Evolutionary conservation across 1,140 invertebrate genomes (phyloP).

Genomic region (Nixonia krombeini): DNA sequence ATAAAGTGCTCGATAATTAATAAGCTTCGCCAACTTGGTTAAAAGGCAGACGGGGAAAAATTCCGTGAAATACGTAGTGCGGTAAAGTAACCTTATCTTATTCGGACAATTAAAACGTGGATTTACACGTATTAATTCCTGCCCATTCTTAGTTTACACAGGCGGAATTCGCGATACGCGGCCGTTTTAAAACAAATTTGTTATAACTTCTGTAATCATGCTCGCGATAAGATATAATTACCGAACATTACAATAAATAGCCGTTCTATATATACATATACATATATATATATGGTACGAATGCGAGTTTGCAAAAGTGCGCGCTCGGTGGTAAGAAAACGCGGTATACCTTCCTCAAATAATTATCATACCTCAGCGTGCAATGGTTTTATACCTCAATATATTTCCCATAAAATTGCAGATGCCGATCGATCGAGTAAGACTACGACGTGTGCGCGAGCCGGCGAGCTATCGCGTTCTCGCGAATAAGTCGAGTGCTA

Average conservation of each 20-base stretch:
- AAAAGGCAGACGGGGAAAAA: too few relatives aligned
- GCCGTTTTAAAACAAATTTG: conserved; percentile 16
- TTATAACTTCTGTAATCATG: conserved; percentile 37
- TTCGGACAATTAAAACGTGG: too few relatives aligned
- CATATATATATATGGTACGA: too few relatives aligned
- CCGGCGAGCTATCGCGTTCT: conserved; percentile 23
- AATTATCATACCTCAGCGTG: conserved; percentile 20
- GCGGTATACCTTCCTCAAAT: conserved; percentile 19
- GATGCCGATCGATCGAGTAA: conserved; percentile 30
- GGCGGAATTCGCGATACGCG: not conserved
- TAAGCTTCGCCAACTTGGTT: too few relatives aligned
- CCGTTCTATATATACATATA: not conserved
- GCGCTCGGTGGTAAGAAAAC: too few relatives aligned
- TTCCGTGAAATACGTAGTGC: too few relatives aligned
- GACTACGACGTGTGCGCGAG: too few relatives aligned
- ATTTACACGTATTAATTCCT: not conserved
- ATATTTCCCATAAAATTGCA: conserved; percentile 39
- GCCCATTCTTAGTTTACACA: not conserved
- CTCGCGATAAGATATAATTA: conserved; percentile 34
- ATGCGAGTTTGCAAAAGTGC: too few relatives aligned
- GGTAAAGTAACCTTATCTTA: too few relatives aligned
- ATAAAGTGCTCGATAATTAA: too few relatives aligned
- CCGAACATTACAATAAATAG: conserved; percentile 13
- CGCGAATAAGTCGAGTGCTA: conserved; percentile 28
- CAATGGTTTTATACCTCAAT: conserved; percentile 16